Conservation (phyloP, 2,888 invertebrate species). For the Hirtodrosophila cameraria region DNA sequence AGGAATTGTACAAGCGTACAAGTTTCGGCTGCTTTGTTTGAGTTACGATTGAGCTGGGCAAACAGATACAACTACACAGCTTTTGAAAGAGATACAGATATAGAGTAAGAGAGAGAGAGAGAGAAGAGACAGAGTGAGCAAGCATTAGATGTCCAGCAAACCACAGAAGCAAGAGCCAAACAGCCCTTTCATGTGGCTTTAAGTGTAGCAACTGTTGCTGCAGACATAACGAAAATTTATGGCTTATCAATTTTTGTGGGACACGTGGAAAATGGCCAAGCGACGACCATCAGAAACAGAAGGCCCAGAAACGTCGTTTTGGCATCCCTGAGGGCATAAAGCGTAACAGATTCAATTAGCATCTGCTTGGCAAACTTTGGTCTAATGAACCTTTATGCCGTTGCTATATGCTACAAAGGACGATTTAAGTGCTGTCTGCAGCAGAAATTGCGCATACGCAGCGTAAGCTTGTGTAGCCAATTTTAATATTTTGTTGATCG, state of each 20-base stretch:
- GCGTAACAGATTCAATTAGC: constrained; percentile 64
- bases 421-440: constrained; percentile 24
- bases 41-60: constrained; percentile 40
- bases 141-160: constrained; percentile 16
- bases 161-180: constrained; percentile 26
- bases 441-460: constrained; percentile 64
- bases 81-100: constrained; percentile 4
- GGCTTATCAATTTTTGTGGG: constrained; percentile 65
- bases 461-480: constrained; percentile 14
- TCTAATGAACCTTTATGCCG: constrained; percentile 29
- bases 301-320: constrained; percentile 1
- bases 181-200: constrained; percentile 59
- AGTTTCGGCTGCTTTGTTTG: constrained; percentile 60
- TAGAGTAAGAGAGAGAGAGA: background rate
- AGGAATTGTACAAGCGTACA: constrained; percentile 46
- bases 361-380: constrained; percentile 25
- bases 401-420: constrained; percentile 1
- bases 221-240: constrained; percentile 61
- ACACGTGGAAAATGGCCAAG: constrained; percentile 51
- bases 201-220: constrained; percentile 62
- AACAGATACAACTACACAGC: constrained; percentile 4
- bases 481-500: constrained; percentile 35
- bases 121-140: background rate
- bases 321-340: constrained; percentile 15
- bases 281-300: constrained; percentile 19